phyloP scores from a whole-genome alignment of 2,888 invertebrate genomes.

The Trisateles emortualis region DNA sequence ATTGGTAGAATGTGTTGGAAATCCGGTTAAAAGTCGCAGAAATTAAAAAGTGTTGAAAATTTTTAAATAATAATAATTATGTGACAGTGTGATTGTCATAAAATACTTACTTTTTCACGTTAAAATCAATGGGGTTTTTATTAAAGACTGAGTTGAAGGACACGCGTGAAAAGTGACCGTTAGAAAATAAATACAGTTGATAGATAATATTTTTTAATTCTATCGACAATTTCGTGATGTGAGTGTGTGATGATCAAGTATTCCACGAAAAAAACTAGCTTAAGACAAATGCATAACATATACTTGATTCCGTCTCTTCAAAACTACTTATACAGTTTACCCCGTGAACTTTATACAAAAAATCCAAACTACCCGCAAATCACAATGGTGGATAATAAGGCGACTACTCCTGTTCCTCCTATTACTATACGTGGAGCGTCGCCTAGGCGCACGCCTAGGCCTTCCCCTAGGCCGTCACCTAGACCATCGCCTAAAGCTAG shows the following conservation, averaged over 20 bases:
- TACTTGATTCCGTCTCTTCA: constrained; percentile 40
- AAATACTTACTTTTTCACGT: too few relatives aligned
- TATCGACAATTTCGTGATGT: constrained; percentile 3
- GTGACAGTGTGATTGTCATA: too few relatives aligned
- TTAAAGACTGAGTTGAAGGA: too few relatives aligned
- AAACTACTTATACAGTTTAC: constrained; percentile 42
- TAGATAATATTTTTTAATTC: too few relatives aligned
- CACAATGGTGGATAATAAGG: constrained; percentile 32
- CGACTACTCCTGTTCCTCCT: constrained; percentile 30
- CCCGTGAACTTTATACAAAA: constrained; percentile 29
- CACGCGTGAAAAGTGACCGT: too few relatives aligned
- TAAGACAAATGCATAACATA: constrained; percentile 42
- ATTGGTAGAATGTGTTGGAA: too few relatives aligned
- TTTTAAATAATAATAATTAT: too few relatives aligned
- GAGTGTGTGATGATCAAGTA: constrained; percentile 8
- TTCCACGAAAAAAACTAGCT: constrained; percentile 29
- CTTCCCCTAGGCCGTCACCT: constrained; percentile 30
- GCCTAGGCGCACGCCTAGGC: constrained; percentile 39
- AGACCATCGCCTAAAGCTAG: constrained; percentile 47
- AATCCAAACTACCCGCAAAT: constrained; percentile 41
- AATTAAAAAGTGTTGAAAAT: too few relatives aligned
- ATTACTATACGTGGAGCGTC: constrained; percentile 23
- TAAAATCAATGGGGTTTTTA: too few relatives aligned
- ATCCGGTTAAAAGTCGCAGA: too few relatives aligned
- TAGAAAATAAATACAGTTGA: too few relatives aligned